These are phyloP conservation scores for Orcinus orca DNA, from an alignment of 2,113 vertebrate species.

Conservation along the genomic window DNA sequence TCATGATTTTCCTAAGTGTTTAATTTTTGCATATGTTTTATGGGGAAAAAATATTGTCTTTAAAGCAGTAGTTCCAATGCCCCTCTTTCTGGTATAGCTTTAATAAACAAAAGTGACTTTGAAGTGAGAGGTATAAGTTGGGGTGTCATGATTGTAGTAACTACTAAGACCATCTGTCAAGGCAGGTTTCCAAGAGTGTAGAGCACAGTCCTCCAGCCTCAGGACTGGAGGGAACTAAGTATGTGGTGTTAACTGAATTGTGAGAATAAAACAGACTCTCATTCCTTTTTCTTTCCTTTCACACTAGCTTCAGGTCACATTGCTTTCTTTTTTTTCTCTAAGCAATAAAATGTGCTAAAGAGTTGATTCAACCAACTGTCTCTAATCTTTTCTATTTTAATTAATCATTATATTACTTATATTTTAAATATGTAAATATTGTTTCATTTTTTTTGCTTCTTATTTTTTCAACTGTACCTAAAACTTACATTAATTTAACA, in stretches of 20 bases:
- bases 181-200: not conserved
- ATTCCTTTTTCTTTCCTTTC: not conserved
- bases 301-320: not conserved
- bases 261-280: not conserved
- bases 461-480: not conserved
- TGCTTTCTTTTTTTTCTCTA: not conserved
- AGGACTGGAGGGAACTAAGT: not conserved
- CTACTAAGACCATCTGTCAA: not conserved
- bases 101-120: not conserved
- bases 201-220: not conserved
- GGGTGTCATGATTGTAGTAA: not conserved
- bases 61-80: not conserved
- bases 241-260: not conserved
- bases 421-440: not conserved
- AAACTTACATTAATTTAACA: not conserved
- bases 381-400: not conserved
- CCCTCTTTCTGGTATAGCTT: not conserved
- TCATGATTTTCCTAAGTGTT: not conserved
- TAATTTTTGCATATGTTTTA: not conserved
- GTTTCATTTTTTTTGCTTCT: not conserved
- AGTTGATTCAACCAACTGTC: not conserved
- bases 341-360: not conserved
- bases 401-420: not conserved
- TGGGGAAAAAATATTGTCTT: not conserved
- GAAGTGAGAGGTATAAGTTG: not conserved